Base-by-base conservation (phyloP, 2,113 vertebrate species). In the Syngnathus floridae region DNA sequence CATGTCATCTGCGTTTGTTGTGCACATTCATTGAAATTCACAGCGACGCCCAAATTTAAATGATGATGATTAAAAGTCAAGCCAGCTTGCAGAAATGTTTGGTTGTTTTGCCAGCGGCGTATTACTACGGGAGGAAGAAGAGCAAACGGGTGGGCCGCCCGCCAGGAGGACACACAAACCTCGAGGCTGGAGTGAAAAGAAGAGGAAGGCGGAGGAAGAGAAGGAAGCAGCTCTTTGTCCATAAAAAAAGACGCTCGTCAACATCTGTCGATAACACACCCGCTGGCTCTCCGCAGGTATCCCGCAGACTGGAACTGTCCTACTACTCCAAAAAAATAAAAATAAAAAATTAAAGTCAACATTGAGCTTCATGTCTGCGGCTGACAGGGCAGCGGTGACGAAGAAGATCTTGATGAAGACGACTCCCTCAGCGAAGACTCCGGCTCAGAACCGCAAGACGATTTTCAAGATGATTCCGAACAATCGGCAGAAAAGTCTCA, bases 61-160 rank as follows among this genome's bases (percentile, higher is more conserved):
- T 13, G 62, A 16, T 22, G n/a, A 21, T 40, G 17, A 43, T 60
- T 12, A 13, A 19, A 54, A 41, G 36, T 36, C 31, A 11, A 7
- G 58, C 17, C 38, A 35, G 43, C 7, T 5, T 55, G 41, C 64
- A 70, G 4, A 5, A 38, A 73, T 69, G 11, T 60, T 21, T 5
- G 68, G 12, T 73, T 75, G 51, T 82, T 57, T 69, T 70, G 16
- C 64, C 70, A 81, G 51, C 66, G 98, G 96, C 96, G 37, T 96
- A 96, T 86, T 98, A 98, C 83, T 97, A 95, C 0, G 96, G 96
- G 7, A 99, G 96, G 83, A 89, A 95, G 87, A 96, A 93, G 90
- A 95, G 92, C 82, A 94, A 93, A 85, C 92, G 94, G 40, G 93
- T 98, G 66, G 95, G 93, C 2, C 92, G 94, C 64, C 96, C 96